These are phyloP conservation scores for Rhineura floridana DNA, from an alignment of 2,113 vertebrate species.

Conservation along the genomic window DNA sequence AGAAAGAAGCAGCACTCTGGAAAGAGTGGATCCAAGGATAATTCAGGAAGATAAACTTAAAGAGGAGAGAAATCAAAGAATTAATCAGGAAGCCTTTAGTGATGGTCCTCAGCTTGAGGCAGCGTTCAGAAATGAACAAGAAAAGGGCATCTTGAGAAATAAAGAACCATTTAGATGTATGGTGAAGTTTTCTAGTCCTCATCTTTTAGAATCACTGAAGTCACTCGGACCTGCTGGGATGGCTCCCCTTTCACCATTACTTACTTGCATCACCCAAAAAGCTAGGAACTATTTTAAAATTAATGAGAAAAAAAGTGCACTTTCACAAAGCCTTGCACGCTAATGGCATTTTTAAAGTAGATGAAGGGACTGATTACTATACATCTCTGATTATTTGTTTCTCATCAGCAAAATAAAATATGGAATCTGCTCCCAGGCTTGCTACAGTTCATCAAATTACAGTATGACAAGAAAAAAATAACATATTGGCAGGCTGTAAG, in stretches of 20 bases:
- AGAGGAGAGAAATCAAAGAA: slow-evolving; percentile 74
- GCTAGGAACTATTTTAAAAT: slow-evolving; percentile 92
- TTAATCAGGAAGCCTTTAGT: slow-evolving; percentile 85
- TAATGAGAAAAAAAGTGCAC: slow-evolving; percentile 79
- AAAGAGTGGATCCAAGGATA: slow-evolving; percentile 76
- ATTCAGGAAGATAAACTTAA: slow-evolving; percentile 79
- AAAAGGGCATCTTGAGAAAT: slow-evolving; percentile 69
- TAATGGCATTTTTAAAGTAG: slow-evolving; percentile 39
- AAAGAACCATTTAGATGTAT: slow-evolving; percentile 85
- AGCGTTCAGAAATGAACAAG: slow-evolving; percentile 79
- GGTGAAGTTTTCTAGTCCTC: slow-evolving; percentile 88
- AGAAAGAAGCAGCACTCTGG: slow-evolving; percentile 58
- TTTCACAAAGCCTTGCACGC: slow-evolving; percentile 45
- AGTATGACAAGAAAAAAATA: too few relatives aligned
- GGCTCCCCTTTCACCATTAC: slow-evolving; percentile 86
- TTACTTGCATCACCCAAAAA: slow-evolving; percentile 89
- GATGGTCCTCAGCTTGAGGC: slow-evolving; percentile 86
- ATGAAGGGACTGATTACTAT: too few relatives aligned
- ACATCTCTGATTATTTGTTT: not conserved
- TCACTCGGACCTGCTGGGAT: slow-evolving; percentile 85
- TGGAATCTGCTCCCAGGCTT: not conserved
- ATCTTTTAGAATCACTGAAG: slow-evolving; percentile 89
- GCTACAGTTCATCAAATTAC: not conserved
- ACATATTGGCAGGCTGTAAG: not conserved
- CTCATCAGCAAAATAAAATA: not conserved